Percentiles rank a stretch among this genome's conserved stretches.
Conservation (phyloP, 2,888 invertebrate species). For the Xestia sexstrigata region DNA sequence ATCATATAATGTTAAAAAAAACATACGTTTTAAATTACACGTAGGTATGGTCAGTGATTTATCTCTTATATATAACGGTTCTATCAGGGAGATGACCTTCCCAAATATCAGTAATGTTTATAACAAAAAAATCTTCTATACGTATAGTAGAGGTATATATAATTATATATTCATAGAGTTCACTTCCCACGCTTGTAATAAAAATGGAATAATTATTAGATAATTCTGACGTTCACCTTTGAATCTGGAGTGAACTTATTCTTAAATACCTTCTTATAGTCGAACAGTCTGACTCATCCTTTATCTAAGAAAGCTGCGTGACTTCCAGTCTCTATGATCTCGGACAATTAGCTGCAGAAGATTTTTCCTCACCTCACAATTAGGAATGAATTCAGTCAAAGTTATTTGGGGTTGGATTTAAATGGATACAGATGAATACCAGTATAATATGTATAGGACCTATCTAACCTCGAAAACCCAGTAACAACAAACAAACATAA, state of each 20-base stretch:
- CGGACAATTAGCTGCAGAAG: neutral
- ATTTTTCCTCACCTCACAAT: neutral
- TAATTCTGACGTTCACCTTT: constrained; percentile 40
- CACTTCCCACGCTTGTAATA: constrained; percentile 38
- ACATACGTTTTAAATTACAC: constrained; percentile 1
- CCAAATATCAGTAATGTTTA: constrained; percentile 38
- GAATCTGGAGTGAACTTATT: constrained; percentile 16
- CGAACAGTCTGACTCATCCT: constrained; percentile 31
- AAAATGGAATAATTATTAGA: constrained; percentile 14
- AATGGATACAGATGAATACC: neutral
- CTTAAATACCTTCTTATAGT: neutral
- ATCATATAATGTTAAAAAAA: constrained; percentile 18
- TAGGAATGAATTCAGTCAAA: neutral
- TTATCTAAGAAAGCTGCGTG: neutral
- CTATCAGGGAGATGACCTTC: constrained; percentile 35
- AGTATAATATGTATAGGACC: neutral
- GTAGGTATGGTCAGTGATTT: constrained; percentile 27
- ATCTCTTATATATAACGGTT: constrained; percentile 33
- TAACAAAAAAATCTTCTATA: constrained; percentile 11
- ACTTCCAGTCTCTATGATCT: neutral
- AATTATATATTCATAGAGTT: constrained; percentile 26
- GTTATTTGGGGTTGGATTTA: neutral
- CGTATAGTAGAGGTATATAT: neutral
- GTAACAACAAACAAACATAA: neutral
- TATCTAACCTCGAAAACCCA: neutral